Evolutionary conservation across 2,888 invertebrate genomes (phyloP).

Genomic region (Acronicta aceris): DNA sequence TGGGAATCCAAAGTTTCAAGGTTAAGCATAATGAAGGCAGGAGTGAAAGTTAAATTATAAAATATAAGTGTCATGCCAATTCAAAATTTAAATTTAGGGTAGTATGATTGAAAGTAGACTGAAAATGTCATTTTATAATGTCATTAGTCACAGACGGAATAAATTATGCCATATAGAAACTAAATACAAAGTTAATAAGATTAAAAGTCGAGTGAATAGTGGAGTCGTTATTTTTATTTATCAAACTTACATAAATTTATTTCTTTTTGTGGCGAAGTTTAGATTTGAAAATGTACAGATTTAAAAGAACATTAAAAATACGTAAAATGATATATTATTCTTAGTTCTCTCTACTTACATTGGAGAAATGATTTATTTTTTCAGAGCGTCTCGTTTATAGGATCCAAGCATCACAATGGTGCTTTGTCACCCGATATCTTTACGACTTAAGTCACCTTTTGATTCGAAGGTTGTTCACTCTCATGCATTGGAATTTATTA

Average conservation of each 20-base stretch:
- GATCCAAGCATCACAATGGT: constrained; percentile 28
- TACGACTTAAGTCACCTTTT: constrained; percentile 50
- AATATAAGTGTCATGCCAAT: constrained; percentile 12
- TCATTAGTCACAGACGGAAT: constrained; percentile 13
- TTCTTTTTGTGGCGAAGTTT: no score
- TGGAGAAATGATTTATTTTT: constrained; percentile 11
- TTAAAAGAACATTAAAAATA: not conserved
- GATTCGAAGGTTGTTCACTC: constrained; percentile 46
- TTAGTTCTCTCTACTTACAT: not conserved
- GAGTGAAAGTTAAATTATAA: not conserved
- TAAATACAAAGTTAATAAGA: constrained; percentile 12
- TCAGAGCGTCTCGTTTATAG: constrained; percentile 4
- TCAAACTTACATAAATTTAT: no score
- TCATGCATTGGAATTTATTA: constrained; percentile 31
- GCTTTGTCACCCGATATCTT: constrained; percentile 43
- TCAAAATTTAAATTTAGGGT: constrained; percentile 4
- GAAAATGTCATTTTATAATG: constrained; percentile 9
- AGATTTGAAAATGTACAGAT: no score
- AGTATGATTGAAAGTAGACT: constrained; percentile 11
- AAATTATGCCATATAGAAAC: constrained; percentile 12
- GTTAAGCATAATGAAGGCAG: constrained; percentile 13
- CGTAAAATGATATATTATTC: not conserved
- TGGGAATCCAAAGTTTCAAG: constrained; percentile 30
- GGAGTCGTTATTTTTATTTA: no score
- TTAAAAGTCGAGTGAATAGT: no score